Evolutionary conservation across 2,888 invertebrate species (phyloP), one percentile per base, ranked within the genome.

Genomic region (Eumerus sabulonum): DNA sequence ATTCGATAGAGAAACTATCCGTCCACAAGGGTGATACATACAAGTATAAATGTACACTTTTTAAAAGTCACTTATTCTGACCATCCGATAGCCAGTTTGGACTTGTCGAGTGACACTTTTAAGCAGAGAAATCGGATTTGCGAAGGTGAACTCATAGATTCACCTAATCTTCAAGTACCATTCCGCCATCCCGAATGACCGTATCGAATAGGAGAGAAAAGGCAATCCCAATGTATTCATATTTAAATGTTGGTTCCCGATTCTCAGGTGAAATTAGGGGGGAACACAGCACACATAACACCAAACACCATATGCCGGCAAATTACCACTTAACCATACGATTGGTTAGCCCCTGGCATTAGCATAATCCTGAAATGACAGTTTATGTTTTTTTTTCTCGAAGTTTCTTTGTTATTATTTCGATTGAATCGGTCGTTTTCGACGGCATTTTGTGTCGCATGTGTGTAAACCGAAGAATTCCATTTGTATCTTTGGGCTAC

Each of bases 361-460:
- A 62, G 48, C 71, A 72, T 72, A 72, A 72, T 64, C 63, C 71
- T 64, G 63, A 72, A 57, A 63, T 51, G 56, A 63, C 60, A 62
- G n/a, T n/a, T n/a, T n/a, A n/a, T n/a, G n/a, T n/a, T n/a, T 71
- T 63, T 63, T 71, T 62, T 51, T 44, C 40, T 40, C n/a, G 7
- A 11, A 36, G 27, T 50, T 27, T 19, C 1, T 19, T 9, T 11
- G n/a, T 40, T n/a, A 7, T 40, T 40, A 9, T 40, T 2, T 40
- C 40, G 3, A 9, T 47, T n/a, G n/a, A n/a, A n/a, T n/a, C n/a
- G n/a, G n/a, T 48, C 17, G 38, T 36, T 18, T 35, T 70, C 60
- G 54, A 14, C 18, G 13, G 17, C 40, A 62, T 60, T 53, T 27
- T 27, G 27, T 27, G 27, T 27, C 27, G 2, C 27, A 27, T 27